These are phyloP conservation scores for Drosophila borborema DNA, from an alignment of 2,888 invertebrate genomes.

Conservation along the genomic window DNA sequence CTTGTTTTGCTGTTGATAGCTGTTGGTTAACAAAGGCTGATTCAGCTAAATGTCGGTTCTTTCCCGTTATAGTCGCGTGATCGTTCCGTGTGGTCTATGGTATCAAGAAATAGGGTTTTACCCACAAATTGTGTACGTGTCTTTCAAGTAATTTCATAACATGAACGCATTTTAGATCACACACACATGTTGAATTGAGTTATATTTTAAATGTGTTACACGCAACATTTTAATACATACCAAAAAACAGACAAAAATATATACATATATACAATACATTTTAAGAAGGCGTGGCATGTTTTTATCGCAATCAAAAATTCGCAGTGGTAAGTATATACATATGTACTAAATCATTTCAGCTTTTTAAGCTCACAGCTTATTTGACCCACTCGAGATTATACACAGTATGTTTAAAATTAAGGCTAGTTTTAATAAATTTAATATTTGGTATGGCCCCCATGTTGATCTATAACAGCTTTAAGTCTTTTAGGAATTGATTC, in stretches of 20 bases:
- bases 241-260: conserved; percentile 43
- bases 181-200: conserved; percentile 37
- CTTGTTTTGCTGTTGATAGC: background rate
- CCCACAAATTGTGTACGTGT: background rate
- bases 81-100: background rate
- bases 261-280: conserved; percentile 43
- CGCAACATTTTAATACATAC: conserved; percentile 47
- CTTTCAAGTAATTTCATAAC: conserved; percentile 5
- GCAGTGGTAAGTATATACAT: conserved; percentile 52
- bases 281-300: conserved; percentile 46
- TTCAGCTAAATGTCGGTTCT: conserved; percentile 24
- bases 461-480: too few species aligned
- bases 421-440: too few species aligned
- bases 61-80: conserved; percentile 17
- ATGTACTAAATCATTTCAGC: too few species aligned
- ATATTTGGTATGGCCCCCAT: too few species aligned
- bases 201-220: conserved; percentile 57
- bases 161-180: conserved; percentile 53
- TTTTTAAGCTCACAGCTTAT: too few species aligned
- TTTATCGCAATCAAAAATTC: conserved; percentile 56
- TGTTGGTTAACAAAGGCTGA: background rate
- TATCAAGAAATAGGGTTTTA: background rate
- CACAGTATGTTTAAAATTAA: too few species aligned
- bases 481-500: too few species aligned
- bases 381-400: too few species aligned